Evolutionary conservation across 2,888 invertebrate species (phyloP), one percentile per base, ranked within the genome.

Genomic region (Villa cingulata): DNA sequence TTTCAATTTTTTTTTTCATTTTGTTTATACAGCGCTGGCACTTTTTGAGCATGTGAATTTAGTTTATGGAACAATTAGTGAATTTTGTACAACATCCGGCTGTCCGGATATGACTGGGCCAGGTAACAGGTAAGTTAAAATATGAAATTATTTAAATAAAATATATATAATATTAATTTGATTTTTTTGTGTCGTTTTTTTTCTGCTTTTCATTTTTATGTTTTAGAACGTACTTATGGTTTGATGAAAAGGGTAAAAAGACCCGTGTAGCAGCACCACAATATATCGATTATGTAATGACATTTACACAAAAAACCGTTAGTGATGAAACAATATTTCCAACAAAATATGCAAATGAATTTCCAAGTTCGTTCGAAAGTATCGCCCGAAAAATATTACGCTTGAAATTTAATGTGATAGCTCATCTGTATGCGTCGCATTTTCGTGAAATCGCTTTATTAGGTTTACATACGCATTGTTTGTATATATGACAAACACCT

Each of bases 31-130:
- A 88, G 88, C 91, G 56, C 81, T 95, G 73, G 90, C 94, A 77
- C 87, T 97, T 69, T 98, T 98, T 73, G 95, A 98, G 72, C 96
- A 98, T 74, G 91, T 96, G 63, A 98, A 97, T 76, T 80, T 96
- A 74, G 81, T 98, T 65, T 97, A 97, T 76, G 97, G 97, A 70
- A 87, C 92, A 59, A 85, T 98, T 74, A 94, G 95, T 62, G 96
- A 97, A 79, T 95, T 91, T 79, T 98, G 98, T 80, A 94, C 94
- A 64, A 83, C 86, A 71, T 86, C 86, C 57, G 81, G 84, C 62
- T 98, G 98, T 76, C 85, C 94, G 56, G 91, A 91, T 72, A 96
- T 97, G 96, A 83, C 86, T 63, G 96, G 91, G 63, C 96, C 96
- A 54, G 89, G 88, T 69, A 87, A 89, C 73, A 83, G 85, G 88